Percentiles rank a stretch among this genome's conserved stretches.
These are phyloP conservation scores for Oriolus oriolus DNA, from an alignment of 2,113 vertebrate species.

Conservation along the genomic window DNA sequence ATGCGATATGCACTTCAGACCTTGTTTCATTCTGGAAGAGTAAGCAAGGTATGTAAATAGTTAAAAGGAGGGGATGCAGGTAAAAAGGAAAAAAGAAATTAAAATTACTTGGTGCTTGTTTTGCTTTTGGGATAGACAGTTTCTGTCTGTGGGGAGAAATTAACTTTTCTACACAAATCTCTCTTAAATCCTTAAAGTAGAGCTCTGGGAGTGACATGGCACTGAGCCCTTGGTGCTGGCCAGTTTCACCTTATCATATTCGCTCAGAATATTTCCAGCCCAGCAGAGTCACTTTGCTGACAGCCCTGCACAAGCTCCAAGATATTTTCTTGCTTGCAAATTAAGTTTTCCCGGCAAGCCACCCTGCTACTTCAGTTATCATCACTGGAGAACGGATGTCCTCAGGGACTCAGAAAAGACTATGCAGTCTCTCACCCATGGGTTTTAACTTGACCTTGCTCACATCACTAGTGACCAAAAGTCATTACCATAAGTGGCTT, in stretches of 20 bases:
- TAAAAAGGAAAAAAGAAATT: not conserved
- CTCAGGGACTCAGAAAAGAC: not conserved
- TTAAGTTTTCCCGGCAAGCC: not conserved
- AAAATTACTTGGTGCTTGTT: not conserved
- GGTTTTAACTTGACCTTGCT: slow-evolving; percentile 48
- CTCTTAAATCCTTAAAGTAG: not conserved
- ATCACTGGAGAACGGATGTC: not conserved
- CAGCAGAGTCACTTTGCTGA: not conserved
- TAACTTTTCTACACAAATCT: not conserved
- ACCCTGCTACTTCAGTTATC: not conserved
- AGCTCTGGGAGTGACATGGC: not conserved
- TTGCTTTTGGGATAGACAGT: not conserved
- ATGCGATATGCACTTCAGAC: not conserved
- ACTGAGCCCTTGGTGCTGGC: not conserved
- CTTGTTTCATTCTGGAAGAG: not conserved
- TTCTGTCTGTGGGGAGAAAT: not conserved
- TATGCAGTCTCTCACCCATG: not conserved
- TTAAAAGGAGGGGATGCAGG: not conserved
- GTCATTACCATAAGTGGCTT: slow-evolving; percentile 48
- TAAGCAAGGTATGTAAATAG: not conserved
- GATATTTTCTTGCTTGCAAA: not conserved
- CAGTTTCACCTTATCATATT: not conserved
- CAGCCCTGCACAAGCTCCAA: not conserved
- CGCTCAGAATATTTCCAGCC: not conserved
- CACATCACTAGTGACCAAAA: slow-evolving; percentile 22